Evolutionary conservation across 2,113 vertebrate genomes (phyloP), one percentile per base, ranked within the genome.

Genomic region (Ictalurus furcatus): DNA sequence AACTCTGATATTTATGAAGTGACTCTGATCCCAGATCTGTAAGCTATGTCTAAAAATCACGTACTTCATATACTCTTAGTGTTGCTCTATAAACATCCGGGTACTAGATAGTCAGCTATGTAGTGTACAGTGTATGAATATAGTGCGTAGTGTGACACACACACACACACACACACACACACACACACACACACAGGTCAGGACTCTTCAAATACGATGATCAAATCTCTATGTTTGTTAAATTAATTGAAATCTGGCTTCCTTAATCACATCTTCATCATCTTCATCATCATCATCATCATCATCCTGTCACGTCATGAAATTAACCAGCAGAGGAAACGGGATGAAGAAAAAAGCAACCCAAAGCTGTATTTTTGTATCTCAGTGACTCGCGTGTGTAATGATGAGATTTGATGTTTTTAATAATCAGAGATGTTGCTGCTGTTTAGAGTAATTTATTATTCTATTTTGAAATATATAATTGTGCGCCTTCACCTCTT

Each of bases 301-400:
- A 7, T 52, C 44, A 28, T 8, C 4, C 37, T 37, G 30, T 76
- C 44, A 11, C 25, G 16, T 78, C 12, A n/a, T n/a, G 14, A 54
- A 48, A 17, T 28, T 6, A n/a, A 7, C 88, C 80, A 78, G 58
- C 54, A 17, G 83, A 84, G 28, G 69, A 80, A 71, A 30, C 19
- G 74, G 76, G 67, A 69, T 59, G 5, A 61, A 11, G 17, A 34
- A 52, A 80, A 14, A 6, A 19, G 4, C 8, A 8, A 78, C 80
- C 74, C 73, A 87, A 89, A 40, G 59, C 78, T 89, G 91, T 91
- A 91, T 91, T 91, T 91, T 91, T 91, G 91, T 91, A 91, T 25
- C 87, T 61, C 84, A 61, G 78, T 88, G 58, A 89, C 65, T 80
- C 61, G 89, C 73, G 79, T 85, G 79, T 89, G 89, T 90, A 87